Conservation (phyloP, 2,888 invertebrate species). For the Dysmachus trigonus region DNA sequence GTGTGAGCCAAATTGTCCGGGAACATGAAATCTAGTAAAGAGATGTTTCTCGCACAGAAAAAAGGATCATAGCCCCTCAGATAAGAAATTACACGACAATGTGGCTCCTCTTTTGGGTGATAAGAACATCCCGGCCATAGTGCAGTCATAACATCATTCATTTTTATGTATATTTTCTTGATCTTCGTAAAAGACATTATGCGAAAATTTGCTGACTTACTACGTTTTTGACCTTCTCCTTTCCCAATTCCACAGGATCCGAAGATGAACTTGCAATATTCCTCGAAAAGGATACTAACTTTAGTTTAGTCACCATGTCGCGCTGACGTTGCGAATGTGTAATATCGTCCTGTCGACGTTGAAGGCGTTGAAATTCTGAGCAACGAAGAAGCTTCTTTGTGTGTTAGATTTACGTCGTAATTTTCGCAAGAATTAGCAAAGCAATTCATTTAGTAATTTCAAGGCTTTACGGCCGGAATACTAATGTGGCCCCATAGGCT, state of each 20-base stretch:
- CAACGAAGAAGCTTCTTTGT: background rate
- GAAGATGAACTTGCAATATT: background rate
- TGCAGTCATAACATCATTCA: constrained; percentile 26
- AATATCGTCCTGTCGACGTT: background rate
- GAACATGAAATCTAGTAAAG: background rate
- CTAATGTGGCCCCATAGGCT: background rate
- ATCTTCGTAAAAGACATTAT: background rate
- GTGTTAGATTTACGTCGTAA: background rate
- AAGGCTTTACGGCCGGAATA: constrained; percentile 20
- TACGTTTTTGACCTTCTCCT: background rate
- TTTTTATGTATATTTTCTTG: constrained; percentile 27
- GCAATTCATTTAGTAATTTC: constrained; percentile 33
- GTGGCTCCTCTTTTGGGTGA: background rate
- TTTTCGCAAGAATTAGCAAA: constrained; percentile 30
- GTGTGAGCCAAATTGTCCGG: background rate
- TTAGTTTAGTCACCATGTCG: background rate
- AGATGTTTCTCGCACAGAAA: background rate
- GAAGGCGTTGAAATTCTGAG: constrained; percentile 3
- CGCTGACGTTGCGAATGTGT: background rate
- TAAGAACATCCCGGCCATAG: background rate
- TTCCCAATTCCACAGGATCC: too few species aligned
- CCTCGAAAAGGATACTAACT: background rate
- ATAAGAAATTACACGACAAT: constrained; percentile 29
- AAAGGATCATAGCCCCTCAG: background rate
- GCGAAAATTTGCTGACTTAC: background rate